Base-by-base conservation (phyloP, 2,797 vertebrate genomes). In the Hephaestus fuliginosus region DNA sequence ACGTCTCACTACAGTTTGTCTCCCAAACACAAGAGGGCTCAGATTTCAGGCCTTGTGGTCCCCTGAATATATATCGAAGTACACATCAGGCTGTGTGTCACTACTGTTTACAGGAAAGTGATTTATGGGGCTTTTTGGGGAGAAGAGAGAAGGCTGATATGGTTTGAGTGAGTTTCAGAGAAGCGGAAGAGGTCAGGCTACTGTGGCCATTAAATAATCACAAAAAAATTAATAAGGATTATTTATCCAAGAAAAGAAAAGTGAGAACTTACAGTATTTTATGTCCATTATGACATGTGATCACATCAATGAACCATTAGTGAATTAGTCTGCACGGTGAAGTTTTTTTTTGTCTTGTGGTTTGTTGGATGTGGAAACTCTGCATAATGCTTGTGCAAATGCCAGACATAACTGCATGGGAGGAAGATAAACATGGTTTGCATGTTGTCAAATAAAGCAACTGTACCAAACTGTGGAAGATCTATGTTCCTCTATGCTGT, bases 21-120 rank as follows among this genome's bases (percentile, higher is more conserved):
- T 82, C 84, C 83, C 65, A 92, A 94, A 94, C 90, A 90, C 66
- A 84, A 76, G 73, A 61, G 15, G 86, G 93, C 90, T 96, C 94
- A 65, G 72, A 82, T 96, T 96, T 95, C 94, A 93, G 84, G 80
- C 80, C 91, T 93, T 93, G 92, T 88, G 92, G 92, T 94, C 83
- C 89, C 90, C 91, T 88, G 91, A 94, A 95, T 90, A 90, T 93
- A 95, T 95, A 96, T 96, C 93, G 86, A 93, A 90, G 89, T 93
- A 93, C 91, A 95, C 93, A 96, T 96, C 95, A 88, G 94, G 89
- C 92, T 92, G 78, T 13, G 66, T 94, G 95, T 96, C 96, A 96
- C 92, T 89, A 83, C 90, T 96, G 94, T 96, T 96, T 96, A 96
- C 94, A 95, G 90, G 88, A 95, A 93, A 90, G 90, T 96, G 95